Evolutionary conservation across 2,888 invertebrate genomes (phyloP).

Genomic region (Toxonevra muliebris): DNA sequence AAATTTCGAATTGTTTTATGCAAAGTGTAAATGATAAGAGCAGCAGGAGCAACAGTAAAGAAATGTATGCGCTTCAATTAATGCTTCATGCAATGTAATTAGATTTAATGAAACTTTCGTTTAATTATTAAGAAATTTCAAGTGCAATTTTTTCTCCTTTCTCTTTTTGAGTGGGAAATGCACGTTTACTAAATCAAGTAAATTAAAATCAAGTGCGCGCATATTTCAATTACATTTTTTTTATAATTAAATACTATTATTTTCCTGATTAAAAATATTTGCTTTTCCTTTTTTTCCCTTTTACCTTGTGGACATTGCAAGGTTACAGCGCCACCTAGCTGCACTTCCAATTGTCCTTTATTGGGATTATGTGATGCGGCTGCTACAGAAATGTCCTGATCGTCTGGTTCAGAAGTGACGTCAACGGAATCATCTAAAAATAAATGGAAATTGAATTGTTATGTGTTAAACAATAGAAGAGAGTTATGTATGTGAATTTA

Average conservation of each 20-base stretch:
- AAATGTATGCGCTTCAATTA: not conserved
- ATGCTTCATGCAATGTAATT: not conserved
- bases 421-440: constrained; percentile 66
- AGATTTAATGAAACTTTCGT: not conserved
- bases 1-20: not conserved
- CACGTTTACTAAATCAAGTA: too few species aligned
- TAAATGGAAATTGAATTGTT: not conserved
- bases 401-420: constrained; percentile 71
- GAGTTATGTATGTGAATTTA: too few species aligned
- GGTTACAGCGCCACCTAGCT: constrained; percentile 86
- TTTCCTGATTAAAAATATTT: too few species aligned
- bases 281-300: constrained; percentile 3
- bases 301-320: constrained; percentile 84
- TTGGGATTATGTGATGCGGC: constrained; percentile 65
- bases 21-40: not conserved
- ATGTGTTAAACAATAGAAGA: too few species aligned
- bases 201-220: too few species aligned
- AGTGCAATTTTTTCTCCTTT: too few species aligned
- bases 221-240: too few species aligned
- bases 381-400: constrained; percentile 69
- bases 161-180: too few species aligned
- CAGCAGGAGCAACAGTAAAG: too few species aligned
- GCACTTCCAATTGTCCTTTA: constrained; percentile 79
- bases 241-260: too few species aligned
- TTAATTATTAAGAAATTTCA: not conserved